Evolutionary conservation across 2,888 invertebrate species (phyloP), one percentile per base, ranked within the genome.

Genomic region (Eulithis testata): DNA sequence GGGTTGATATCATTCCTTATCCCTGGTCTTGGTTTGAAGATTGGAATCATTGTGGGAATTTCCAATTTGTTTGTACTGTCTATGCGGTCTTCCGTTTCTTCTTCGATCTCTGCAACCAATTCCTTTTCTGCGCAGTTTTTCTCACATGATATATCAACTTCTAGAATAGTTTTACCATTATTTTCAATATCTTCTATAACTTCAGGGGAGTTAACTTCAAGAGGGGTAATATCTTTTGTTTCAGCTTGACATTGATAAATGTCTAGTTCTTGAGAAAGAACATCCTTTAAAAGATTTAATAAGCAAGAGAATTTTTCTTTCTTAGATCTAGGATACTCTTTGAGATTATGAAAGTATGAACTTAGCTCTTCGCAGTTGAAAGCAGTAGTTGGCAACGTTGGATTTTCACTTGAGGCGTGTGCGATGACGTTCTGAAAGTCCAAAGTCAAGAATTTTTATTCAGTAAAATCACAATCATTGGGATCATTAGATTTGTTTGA

Each of bases 261-360:
- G 4, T 67, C 66, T 12, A 73, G 50, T 44, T 68, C 80, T 11
- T 79, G 76, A 2, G 73, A 58, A 2, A 81, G 66, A 6, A 80
- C 67, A 9, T 60, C 65, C 60, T 80, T 79, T 0, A 80, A 55
- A 11, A 77, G 61, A 50, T 75, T 78, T 0, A 73, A 53, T 5
- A 76, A 68, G n/a, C 80, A 76, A 0, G 65, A 67, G 0, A 81
- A 74, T 58, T 65, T 75, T 44, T 77, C 77, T 63, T 77, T 76
- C 52, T 74, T 79, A 3, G 71, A 56, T 55, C 65, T 67, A 0
- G 74, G 63, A 0, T 58, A 67, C 40, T 66, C 70, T 72, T 72
- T 76, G 0, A 74, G 65, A n/a, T 58, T 37, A 52, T 79, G 66
- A 5, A 74, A 49, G 2, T 64, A 65, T 60, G 73, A 69, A n/a